A percentile compares a stretch with the other conserved stretches of the same genome.
phyloP scores from a whole-genome alignment of 2,113 vertebrate genomes.

The Carlito syrichta region DNA sequence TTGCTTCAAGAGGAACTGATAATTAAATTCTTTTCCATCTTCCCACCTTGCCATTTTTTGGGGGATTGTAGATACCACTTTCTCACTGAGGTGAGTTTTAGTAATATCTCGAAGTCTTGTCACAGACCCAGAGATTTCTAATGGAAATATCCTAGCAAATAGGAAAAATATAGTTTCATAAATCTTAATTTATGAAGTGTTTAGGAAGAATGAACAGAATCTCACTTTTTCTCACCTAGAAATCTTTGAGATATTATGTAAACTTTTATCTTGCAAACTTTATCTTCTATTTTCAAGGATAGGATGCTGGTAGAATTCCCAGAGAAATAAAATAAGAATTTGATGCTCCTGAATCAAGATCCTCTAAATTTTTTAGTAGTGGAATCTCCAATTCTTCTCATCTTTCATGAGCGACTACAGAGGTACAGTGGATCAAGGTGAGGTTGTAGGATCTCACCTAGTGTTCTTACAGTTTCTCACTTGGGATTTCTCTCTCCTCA shows the following conservation, averaged over 20 bases:
- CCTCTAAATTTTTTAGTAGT: not conserved
- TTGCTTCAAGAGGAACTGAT: not conserved
- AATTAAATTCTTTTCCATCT: not conserved
- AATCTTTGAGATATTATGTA: not conserved
- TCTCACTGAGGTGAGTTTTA: no score
- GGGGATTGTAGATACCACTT: not conserved
- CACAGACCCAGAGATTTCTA: not conserved
- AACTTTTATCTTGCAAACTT: not conserved
- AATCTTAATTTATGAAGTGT: not conserved
- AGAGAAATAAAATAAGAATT: not conserved
- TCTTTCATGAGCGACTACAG: no score
- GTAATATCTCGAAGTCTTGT: not conserved
- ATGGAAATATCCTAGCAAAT: not conserved
- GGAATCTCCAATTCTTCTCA: not conserved
- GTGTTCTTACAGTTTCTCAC: no score
- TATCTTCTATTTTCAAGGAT: not conserved
- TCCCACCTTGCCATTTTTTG: not conserved
- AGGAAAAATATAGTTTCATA: not conserved
- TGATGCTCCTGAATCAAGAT: not conserved
- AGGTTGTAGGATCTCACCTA: not conserved
- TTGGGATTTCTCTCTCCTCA: no score
- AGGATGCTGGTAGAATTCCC: not conserved
- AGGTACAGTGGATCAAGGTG: not conserved
- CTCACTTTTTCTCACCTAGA: not conserved
- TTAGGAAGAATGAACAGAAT: not conserved